Evolutionary conservation across 2,113 vertebrate genomes (phyloP).

Genomic region (Tupaia tana): DNA sequence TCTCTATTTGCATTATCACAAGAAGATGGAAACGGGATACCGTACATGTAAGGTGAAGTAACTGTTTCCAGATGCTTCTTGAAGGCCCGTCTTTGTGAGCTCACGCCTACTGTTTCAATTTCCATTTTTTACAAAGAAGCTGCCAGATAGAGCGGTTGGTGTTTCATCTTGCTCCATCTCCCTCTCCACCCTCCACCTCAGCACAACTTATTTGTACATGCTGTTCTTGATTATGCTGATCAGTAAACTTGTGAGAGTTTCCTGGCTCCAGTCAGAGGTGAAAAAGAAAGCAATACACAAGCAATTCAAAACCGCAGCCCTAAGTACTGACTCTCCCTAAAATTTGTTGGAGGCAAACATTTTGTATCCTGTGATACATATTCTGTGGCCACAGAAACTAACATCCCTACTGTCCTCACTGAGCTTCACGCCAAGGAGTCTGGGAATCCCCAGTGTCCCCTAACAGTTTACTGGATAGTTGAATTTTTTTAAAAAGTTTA

Average conservation of each 20-base stretch:
- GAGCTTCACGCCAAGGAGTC: not conserved
- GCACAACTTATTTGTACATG: not conserved
- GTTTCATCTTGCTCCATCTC: not conserved
- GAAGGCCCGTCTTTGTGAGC: not conserved
- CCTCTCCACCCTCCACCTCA: not conserved
- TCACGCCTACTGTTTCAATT: not conserved
- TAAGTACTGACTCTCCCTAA: not conserved
- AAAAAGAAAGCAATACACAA: not conserved
- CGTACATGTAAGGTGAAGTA: not conserved
- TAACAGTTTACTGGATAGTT: not conserved
- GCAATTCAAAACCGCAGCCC: not conserved
- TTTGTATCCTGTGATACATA: not conserved
- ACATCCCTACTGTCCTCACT: not conserved
- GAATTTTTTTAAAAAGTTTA: not conserved
- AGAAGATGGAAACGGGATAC: slow-evolving; percentile 3
- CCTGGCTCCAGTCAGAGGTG: not conserved
- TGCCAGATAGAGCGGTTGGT: not conserved
- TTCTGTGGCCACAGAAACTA: not conserved
- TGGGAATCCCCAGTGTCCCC: slow-evolving; percentile 40
- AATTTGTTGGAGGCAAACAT: slow-evolving; percentile 17
- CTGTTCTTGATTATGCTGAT: slow-evolving; percentile 53
- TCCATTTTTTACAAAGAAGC: not conserved
- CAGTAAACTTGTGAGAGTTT: not conserved
- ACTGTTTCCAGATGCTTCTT: slow-evolving; percentile 60
- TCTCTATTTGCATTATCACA: not conserved